Conservation (phyloP, 2,888 invertebrate genomes). For the Caenorhabditis sp. region DNA sequence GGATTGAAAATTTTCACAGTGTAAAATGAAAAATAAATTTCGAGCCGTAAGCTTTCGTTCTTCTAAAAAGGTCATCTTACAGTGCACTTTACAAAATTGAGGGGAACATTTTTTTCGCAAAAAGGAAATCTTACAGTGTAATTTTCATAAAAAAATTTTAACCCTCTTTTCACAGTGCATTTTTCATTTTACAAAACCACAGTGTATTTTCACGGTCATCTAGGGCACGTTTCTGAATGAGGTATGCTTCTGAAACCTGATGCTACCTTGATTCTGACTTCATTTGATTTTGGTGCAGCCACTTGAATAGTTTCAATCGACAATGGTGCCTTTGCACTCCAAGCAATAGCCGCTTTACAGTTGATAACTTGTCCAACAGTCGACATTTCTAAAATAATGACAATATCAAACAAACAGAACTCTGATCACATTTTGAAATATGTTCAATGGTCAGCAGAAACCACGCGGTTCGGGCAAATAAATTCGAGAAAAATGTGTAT, state of each 20-base stretch:
- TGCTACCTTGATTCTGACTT: slow-evolving; percentile 78
- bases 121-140: no score
- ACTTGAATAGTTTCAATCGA: slow-evolving; percentile 91
- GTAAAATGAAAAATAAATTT: no score
- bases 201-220: no score
- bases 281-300: slow-evolving; percentile 89
- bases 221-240: no score
- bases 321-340: slow-evolving; percentile 89
- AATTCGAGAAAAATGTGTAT: not conserved
- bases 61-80: no score
- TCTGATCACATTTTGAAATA: not conserved
- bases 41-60: no score
- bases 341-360: slow-evolving; percentile 94
- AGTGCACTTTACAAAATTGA: no score
- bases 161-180: no score
- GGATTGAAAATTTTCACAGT: no score
- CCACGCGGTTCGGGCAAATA: not conserved
- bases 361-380: slow-evolving; percentile 76
- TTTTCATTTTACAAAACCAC: no score
- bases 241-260: not conserved
- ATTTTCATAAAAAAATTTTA: not conserved
- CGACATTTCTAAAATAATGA: slow-evolving; percentile 19
- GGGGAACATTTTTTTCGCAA: no score
- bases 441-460: not conserved
- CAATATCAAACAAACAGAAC: no score